These are phyloP conservation scores for Chaitophorus viminalis DNA, from an alignment of 2,888 invertebrate species.

Conservation along the genomic window DNA sequence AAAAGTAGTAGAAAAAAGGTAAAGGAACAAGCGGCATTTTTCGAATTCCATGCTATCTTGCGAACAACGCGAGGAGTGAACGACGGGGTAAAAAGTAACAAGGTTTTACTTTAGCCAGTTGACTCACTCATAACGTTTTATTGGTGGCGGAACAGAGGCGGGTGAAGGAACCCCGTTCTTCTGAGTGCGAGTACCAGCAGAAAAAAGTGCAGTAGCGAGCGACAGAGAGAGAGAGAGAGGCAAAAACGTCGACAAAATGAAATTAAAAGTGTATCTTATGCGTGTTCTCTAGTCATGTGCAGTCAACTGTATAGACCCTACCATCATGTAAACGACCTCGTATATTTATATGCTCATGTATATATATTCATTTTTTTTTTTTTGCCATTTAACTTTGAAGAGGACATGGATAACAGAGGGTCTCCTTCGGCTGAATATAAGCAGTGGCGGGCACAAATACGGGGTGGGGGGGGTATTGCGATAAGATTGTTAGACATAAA, in stretches of 20 bases:
- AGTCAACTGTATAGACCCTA: constrained; percentile 47
- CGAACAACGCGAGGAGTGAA: neutral
- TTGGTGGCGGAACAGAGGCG: constrained; percentile 21
- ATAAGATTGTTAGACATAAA: constrained; percentile 55
- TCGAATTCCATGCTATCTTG: constrained; percentile 42
- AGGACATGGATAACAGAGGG: constrained; percentile 7
- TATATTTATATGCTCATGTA: constrained; percentile 1
- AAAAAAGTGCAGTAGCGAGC: neutral
- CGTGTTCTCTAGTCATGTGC: constrained; percentile 48
- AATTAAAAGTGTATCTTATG: constrained; percentile 61
- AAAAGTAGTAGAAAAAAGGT: constrained; percentile 15
- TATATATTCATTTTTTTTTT: constrained; percentile 25
- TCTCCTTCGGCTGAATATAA: neutral
- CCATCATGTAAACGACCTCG: constrained; percentile 53
- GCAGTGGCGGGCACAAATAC: neutral
- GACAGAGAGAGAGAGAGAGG: neutral
- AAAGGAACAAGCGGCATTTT: constrained; percentile 37
- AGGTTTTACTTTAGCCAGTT: constrained; percentile 55
- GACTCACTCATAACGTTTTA: constrained; percentile 53
- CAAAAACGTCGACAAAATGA: constrained; percentile 55
- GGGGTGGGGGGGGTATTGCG: neutral
- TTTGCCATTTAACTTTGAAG: constrained; percentile 46
- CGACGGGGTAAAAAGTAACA: constrained; percentile 4
- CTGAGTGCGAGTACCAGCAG: neutral
- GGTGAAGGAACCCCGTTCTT: neutral